A percentile compares a stretch with the other conserved stretches of the same genome.
These are phyloP conservation scores for Leucania comma DNA, from an alignment of 2,888 invertebrate species.

Conservation along the genomic window DNA sequence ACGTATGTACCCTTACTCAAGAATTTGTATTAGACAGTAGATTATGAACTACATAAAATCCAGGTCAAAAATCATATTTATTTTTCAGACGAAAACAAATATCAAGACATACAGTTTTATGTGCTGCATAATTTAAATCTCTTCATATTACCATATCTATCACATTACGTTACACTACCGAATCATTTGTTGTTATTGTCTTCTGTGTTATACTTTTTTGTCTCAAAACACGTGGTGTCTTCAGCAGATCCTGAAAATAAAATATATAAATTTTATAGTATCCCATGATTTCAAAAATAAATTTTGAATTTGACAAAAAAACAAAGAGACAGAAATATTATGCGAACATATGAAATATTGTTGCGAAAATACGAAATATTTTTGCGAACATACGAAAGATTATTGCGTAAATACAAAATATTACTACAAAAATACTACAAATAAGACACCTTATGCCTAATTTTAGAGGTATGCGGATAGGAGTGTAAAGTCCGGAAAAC, in stretches of 20 bases:
- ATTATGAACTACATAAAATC: not conserved
- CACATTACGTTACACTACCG: constrained; percentile 25
- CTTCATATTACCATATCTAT: not conserved
- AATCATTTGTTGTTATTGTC: constrained; percentile 23
- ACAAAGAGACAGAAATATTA: not conserved
- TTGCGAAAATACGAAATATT: not conserved
- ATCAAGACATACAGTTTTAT: constrained; percentile 12
- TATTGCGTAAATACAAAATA: not conserved
- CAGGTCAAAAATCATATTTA: constrained; percentile 1
- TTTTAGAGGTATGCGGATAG: too few species aligned
- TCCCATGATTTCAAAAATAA: not conserved
- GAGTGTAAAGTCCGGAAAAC: too few species aligned
- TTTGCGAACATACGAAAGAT: too few species aligned
- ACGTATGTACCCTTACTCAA: too few species aligned
- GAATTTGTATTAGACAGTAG: not conserved
- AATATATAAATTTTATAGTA: not conserved
- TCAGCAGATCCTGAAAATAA: constrained; percentile 73
- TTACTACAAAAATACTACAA: too few species aligned
- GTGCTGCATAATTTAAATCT: not conserved
- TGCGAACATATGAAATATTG: too few species aligned
- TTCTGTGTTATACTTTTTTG: constrained; percentile 38
- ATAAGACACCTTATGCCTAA: too few species aligned
- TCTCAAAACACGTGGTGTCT: constrained; percentile 62
- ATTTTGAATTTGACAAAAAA: not conserved
- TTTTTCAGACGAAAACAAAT: constrained; percentile 1